Conservation (phyloP, 2,113 vertebrate species). For the Zeus faber region DNA sequence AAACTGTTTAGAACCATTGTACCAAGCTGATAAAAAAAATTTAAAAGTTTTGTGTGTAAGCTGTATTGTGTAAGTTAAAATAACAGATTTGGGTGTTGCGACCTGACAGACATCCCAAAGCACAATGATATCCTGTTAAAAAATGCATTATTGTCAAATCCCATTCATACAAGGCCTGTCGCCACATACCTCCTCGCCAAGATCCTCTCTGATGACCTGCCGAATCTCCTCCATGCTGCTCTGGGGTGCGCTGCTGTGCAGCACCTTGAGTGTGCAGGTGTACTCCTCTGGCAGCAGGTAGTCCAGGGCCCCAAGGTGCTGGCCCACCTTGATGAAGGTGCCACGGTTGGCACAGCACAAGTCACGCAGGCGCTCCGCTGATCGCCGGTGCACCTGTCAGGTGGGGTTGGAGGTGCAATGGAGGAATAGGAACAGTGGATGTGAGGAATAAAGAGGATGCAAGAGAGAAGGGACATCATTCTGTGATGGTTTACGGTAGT, state of each 20-base stretch:
- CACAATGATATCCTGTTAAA: too few species aligned
- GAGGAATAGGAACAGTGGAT: not conserved
- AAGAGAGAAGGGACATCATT: too few species aligned
- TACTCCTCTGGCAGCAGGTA: conserved; percentile 94
- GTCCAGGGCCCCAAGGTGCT: conserved; percentile 93
- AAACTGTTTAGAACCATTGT: too few species aligned
- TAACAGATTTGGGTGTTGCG: too few species aligned
- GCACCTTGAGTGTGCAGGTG: conserved; percentile 89
- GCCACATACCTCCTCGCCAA: conserved; percentile 86
- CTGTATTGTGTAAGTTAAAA: too few species aligned
- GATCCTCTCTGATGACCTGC: conserved; percentile 90
- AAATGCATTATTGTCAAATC: too few species aligned
- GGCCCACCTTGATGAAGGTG: conserved; percentile 97
- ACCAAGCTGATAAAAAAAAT: too few species aligned
- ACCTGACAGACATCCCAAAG: too few species aligned
- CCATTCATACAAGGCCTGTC: too few species aligned
- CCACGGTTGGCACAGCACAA: conserved; percentile 96
- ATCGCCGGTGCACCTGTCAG: conserved; percentile 86
- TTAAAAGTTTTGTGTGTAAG: too few species aligned
- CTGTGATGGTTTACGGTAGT: too few species aligned
- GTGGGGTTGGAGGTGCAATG: not conserved
- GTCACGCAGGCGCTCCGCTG: conserved; percentile 86
- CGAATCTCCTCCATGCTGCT: conserved; percentile 87
- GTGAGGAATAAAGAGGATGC: too few species aligned
- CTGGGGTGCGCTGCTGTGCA: conserved; percentile 90